These are phyloP conservation scores for Anas bernieri DNA, from an alignment of 2,797 vertebrate genomes.

Conservation along the genomic window DNA sequence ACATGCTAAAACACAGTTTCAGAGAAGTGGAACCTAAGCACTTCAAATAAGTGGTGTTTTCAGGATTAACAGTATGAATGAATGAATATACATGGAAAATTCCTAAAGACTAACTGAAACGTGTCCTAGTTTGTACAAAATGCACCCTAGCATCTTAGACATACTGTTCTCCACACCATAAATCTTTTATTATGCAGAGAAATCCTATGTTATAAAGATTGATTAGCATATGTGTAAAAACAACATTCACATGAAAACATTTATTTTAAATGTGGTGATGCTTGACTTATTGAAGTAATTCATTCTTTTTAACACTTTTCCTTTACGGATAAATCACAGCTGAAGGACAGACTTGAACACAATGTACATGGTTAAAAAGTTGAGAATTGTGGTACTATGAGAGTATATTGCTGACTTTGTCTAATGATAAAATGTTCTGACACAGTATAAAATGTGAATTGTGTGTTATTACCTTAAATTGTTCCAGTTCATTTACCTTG, in stretches of 20 bases:
- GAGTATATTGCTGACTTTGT: not conserved
- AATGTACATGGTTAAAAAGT: not conserved
- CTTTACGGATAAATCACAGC: not conserved
- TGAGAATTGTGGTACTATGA: not conserved
- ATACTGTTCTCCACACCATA: not conserved
- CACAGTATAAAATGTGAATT: constrained; percentile 77
- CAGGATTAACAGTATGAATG: not conserved
- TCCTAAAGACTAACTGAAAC: not conserved
- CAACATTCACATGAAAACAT: not conserved
- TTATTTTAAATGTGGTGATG: constrained; percentile 1
- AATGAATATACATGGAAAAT: not conserved
- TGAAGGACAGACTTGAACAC: not conserved
- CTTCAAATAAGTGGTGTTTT: not conserved
- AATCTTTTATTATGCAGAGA: not conserved
- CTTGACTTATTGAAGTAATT: not conserved
- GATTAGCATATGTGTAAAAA: not conserved
- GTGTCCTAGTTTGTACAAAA: not conserved
- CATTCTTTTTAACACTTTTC: not conserved
- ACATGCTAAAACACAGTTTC: not conserved
- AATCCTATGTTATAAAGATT: not conserved
- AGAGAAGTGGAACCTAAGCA: not conserved
- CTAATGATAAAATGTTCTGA: constrained; percentile 76
- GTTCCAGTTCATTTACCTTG: constrained; percentile 77
- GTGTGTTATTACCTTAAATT: constrained; percentile 73
- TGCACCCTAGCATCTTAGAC: not conserved